Evolutionary conservation across 2,797 vertebrate genomes (phyloP).

Genomic region (Rhinatrema bivittatum): DNA sequence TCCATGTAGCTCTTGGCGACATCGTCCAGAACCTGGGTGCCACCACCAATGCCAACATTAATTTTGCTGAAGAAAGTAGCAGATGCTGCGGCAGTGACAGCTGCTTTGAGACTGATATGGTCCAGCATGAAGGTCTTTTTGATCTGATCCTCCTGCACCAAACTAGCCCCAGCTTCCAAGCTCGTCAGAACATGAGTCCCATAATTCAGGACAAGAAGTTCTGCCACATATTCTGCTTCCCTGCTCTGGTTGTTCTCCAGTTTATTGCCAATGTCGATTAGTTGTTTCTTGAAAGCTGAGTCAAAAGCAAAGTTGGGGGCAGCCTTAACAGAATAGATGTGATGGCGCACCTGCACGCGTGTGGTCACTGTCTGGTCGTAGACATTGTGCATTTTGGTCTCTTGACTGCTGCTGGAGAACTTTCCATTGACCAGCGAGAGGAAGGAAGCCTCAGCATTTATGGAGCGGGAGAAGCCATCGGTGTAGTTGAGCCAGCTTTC

Average conservation of each 20-base stretch:
- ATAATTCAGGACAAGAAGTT: conserved; percentile 57
- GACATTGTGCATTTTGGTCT: conserved; percentile 56
- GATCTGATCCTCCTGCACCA: conserved; percentile 63
- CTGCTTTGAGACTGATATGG: background rate
- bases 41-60: conserved; percentile 40
- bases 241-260: conserved; percentile 61
- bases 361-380: conserved; percentile 42
- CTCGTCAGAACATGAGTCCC: conserved; percentile 61
- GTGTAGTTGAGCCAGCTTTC: conserved; percentile 50
- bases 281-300: conserved; percentile 39
- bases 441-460: conserved; percentile 48
- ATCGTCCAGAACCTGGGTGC: conserved; percentile 19
- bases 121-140: conserved; percentile 41
- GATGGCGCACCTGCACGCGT: conserved; percentile 57
- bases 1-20: conserved; percentile 28
- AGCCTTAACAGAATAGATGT: conserved; percentile 52
- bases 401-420: conserved; percentile 48
- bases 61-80: conserved; percentile 50
- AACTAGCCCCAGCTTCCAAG: conserved; percentile 51
- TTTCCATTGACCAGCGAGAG: conserved; percentile 43
- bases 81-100: conserved; percentile 37
- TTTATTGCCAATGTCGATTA: conserved; percentile 49
- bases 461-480: conserved; percentile 36
- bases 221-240: conserved; percentile 46
- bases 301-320: conserved; percentile 51